Conservation (phyloP, 2,797 vertebrate genomes). For the Myotis myotis region DNA sequence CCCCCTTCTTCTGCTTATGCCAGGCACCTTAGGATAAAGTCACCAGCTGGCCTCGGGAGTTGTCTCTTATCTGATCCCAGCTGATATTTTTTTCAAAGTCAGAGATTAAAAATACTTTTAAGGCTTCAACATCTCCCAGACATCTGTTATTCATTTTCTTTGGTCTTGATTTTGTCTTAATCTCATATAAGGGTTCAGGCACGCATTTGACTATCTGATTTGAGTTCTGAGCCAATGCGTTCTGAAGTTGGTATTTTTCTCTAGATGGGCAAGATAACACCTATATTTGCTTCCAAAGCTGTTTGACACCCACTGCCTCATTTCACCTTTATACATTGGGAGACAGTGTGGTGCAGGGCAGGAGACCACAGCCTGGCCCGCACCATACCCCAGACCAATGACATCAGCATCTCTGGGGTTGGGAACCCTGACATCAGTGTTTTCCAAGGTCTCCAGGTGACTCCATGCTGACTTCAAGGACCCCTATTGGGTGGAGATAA, state of each 20-base stretch:
- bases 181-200: background rate
- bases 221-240: background rate
- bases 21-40: background rate
- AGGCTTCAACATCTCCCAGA: background rate
- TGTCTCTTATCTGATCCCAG: constrained; percentile 17
- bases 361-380: no score
- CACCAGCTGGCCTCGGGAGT: background rate
- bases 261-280: background rate
- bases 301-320: background rate
- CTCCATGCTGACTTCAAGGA: background rate
- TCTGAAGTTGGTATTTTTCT: background rate
- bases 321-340: background rate
- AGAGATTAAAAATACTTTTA: constrained; percentile 39
- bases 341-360: background rate
- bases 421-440: no score
- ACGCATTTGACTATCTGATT: constrained; percentile 6
- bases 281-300: background rate
- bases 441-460: background rate
- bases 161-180: constrained; percentile 35
- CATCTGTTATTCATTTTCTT: constrained; percentile 39
- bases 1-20: background rate
- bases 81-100: constrained; percentile 26
- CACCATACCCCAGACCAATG: background rate
- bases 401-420: background rate
- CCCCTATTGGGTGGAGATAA: background rate